A percentile compares a stretch with the other conserved stretches of the same genome.
phyloP scores from a whole-genome alignment of 2,888 invertebrate genomes.

The Chymomyza amoena region DNA sequence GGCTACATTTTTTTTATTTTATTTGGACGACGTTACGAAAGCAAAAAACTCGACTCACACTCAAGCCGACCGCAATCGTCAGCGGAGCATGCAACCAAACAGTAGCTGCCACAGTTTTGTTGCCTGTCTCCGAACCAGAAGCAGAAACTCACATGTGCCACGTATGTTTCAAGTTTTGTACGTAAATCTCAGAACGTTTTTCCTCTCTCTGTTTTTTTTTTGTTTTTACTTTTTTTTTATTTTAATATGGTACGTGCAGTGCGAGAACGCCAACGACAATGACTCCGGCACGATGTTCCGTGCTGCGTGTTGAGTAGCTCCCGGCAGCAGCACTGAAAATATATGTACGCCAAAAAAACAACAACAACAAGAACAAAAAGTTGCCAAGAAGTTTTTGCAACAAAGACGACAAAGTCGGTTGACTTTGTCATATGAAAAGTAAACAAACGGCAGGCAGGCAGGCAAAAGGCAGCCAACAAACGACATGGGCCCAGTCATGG shows the following conservation, averaged over 20 bases:
- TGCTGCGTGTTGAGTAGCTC: constrained; percentile 65
- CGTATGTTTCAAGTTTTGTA: constrained; percentile 42
- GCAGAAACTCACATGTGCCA: constrained; percentile 3
- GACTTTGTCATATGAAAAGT: constrained; percentile 69
- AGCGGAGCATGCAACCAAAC: constrained; percentile 37
- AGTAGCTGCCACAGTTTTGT: constrained; percentile 51
- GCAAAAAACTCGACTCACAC: constrained; percentile 34
- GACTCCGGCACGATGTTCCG: constrained; percentile 26
- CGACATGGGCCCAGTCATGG: constrained; percentile 33
- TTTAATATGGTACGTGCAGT: constrained; percentile 62
- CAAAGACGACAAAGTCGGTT: constrained; percentile 58
- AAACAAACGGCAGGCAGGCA: constrained; percentile 63
- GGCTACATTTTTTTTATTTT: constrained; percentile 42
- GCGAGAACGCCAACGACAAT: constrained; percentile 24
- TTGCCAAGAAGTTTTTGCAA: constrained; percentile 28
- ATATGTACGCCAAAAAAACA: constrained; percentile 33
- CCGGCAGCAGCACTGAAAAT: constrained; percentile 13
- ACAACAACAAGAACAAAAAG: constrained; percentile 38
- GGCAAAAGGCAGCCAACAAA: constrained; percentile 51
- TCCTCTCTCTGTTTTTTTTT: too few relatives aligned
- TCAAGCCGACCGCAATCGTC: background rate
- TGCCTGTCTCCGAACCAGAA: constrained; percentile 38
- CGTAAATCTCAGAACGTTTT: constrained; percentile 66
- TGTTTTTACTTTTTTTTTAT: constrained; percentile 23
- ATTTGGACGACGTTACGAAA: constrained; percentile 32